phyloP scores from a whole-genome alignment of 2,797 vertebrate genomes.

The Ceryle rudis region DNA sequence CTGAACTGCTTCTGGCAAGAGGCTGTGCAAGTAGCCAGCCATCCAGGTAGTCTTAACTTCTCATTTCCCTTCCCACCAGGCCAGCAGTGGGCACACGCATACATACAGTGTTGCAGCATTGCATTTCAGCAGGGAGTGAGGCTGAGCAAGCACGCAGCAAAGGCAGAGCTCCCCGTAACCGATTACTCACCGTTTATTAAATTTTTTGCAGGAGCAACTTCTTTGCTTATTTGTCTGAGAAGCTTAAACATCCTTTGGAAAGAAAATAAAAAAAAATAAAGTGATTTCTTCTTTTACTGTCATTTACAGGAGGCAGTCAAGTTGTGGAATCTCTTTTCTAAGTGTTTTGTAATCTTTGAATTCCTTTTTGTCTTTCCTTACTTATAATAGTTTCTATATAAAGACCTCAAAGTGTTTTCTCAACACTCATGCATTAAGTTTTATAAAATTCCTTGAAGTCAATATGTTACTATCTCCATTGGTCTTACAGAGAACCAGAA shows the following conservation, averaged over 20 bases:
- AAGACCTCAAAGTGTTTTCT: background rate
- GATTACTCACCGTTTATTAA: background rate
- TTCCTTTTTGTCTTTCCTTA: background rate
- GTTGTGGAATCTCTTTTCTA: background rate
- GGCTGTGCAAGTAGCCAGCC: background rate
- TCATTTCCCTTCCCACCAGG: background rate
- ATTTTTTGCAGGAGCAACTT: background rate
- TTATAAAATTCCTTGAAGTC: background rate
- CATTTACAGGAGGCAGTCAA: background rate
- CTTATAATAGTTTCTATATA: background rate
- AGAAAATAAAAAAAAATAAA: background rate
- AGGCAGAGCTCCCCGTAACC: background rate
- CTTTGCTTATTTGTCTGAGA: background rate
- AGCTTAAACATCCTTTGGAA: background rate
- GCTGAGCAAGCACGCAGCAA: background rate
- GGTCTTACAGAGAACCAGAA: slow-evolving; percentile 11
- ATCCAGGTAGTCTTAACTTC: background rate
- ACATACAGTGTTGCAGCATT: accelerated
- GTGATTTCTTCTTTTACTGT: background rate
- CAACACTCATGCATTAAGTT: background rate
- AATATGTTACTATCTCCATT: background rate
- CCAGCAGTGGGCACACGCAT: background rate
- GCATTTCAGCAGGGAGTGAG: background rate
- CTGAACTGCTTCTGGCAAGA: background rate
- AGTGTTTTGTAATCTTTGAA: background rate